Percentiles rank a stretch among this genome's conserved stretches.
Conservation (phyloP, 2,113 vertebrate species). For the Vireo altiloquus region DNA sequence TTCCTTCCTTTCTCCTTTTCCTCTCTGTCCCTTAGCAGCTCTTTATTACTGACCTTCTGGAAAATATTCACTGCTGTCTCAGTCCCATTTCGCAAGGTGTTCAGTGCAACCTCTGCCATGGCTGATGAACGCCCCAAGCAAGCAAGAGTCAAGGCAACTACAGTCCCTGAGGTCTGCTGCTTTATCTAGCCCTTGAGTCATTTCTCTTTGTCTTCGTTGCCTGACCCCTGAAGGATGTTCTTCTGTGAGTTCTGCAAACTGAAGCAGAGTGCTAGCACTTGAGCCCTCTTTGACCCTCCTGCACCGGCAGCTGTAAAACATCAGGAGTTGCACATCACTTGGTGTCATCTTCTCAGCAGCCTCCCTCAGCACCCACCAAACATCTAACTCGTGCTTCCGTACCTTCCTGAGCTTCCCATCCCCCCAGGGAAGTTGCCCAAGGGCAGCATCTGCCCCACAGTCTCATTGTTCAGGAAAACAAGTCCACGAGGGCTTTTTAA, state of each 20-base stretch:
- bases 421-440: not conserved
- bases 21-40: not conserved
- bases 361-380: not conserved
- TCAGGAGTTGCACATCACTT: not conserved
- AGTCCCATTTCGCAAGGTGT: rapidly evolving
- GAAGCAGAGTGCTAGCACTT: not conserved
- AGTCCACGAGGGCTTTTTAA: not conserved
- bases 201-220: not conserved
- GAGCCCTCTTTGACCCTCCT: not conserved
- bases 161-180: not conserved
- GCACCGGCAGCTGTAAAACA: not conserved
- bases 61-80: not conserved
- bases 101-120: not conserved
- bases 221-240: not conserved
- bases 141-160: not conserved
- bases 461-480: rapidly evolving
- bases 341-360: not conserved
- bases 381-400: not conserved
- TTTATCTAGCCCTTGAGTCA: not conserved
- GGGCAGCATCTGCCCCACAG: not conserved
- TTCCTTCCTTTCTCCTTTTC: not conserved
- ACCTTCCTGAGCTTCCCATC: not conserved
- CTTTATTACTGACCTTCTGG: not conserved
- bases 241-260: not conserved
- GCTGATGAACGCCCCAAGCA: not conserved